Evolutionary conservation across 2,113 vertebrate species (phyloP), one percentile per base, ranked within the genome.

Genomic region (human (Homo sapiens)): DNA sequence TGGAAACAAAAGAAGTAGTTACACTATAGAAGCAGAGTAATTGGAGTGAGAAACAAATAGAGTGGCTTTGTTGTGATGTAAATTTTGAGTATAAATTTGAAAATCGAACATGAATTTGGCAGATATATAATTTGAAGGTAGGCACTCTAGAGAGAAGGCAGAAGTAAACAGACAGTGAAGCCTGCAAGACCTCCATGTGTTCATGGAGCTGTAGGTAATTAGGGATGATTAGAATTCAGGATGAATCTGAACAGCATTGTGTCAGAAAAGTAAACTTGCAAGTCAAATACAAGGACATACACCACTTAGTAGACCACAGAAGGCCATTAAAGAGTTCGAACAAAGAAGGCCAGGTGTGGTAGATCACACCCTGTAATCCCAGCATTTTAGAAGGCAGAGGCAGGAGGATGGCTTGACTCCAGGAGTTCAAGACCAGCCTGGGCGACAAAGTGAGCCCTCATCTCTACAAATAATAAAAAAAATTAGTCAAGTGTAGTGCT

Each of bases 21-120:
- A 55, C 27, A 48, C 73, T 79, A 75, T 11, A 50, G 55, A 73
- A 75, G 52, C 55, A 90, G 27, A 81, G 55, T 38, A 48, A 32
- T 50, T 50, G 52, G 25, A 48, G 40, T 80, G 6, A 45, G 13
- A 68, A 75, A 81, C 11, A 14, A 27, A 86, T 59, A n/a, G 27
- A 8, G 23, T 43, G 22, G 22, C 20, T 43, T 66, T 59, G 73
- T 27, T 57, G 5, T 50, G 57, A 81, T 59, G 35, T 30, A 59
- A 73, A 81, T 81, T 95, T 83, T 43, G 22, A 76, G 38, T 70
- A 55, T 17, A 85, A 80, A 57, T 73, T 35, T 80, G 27, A 90
- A 85, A 94, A 89, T 79, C 32, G 59, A 78, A 55, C 20, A 95
- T 59, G 25, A 93, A 80, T 75, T 93, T 85, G 38, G 40, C 80